Percentiles rank a stretch among this genome's conserved stretches.
These are phyloP conservation scores for Amblyopsis hoosieri DNA, from an alignment of 2,797 vertebrate species.

Conservation along the genomic window DNA sequence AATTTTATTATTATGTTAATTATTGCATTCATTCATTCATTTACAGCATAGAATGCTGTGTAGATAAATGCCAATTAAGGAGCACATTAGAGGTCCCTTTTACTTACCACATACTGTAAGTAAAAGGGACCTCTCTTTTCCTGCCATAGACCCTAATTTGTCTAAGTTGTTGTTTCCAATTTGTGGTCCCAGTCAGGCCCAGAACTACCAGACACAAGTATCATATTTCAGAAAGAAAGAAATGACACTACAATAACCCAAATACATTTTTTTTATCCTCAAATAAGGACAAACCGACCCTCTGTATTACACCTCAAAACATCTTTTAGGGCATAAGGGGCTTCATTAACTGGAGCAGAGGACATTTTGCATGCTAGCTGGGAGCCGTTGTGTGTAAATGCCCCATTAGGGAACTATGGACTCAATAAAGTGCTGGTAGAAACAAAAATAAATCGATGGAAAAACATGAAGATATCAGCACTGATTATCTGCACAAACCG, in stretches of 20 bases:
- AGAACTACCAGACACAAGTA: conserved; percentile 29
- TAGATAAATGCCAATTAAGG: background rate
- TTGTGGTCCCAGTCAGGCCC: conserved; percentile 18
- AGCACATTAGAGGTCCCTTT: conserved; percentile 1
- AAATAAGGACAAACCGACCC: conserved; percentile 45
- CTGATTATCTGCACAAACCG: conserved; percentile 23
- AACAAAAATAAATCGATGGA: conserved; percentile 43
- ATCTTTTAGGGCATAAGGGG: conserved; percentile 48
- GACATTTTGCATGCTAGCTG: conserved; percentile 52
- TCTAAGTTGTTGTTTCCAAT: conserved; percentile 61
- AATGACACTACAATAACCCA: conserved; percentile 37
- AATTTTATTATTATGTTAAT: conserved; percentile 17
- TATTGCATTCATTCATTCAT: conserved; percentile 16
- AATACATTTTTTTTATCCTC: conserved; percentile 26
- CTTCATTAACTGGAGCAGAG: conserved; percentile 69
- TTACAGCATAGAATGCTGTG: background rate
- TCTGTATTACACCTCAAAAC: conserved; percentile 61
- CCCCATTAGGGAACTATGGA: conserved; percentile 29
- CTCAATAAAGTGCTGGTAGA: conserved; percentile 29
- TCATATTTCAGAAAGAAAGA: conserved; percentile 20
- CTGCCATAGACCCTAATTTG: conserved; percentile 28
- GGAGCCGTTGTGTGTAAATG: conserved; percentile 56
- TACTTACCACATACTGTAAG: conserved; percentile 18
- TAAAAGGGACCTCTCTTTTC: conserved; percentile 40
- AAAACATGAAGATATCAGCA: conserved; percentile 2